Conservation (phyloP, 2,888 invertebrate species). For the Lapara coniferarum region DNA sequence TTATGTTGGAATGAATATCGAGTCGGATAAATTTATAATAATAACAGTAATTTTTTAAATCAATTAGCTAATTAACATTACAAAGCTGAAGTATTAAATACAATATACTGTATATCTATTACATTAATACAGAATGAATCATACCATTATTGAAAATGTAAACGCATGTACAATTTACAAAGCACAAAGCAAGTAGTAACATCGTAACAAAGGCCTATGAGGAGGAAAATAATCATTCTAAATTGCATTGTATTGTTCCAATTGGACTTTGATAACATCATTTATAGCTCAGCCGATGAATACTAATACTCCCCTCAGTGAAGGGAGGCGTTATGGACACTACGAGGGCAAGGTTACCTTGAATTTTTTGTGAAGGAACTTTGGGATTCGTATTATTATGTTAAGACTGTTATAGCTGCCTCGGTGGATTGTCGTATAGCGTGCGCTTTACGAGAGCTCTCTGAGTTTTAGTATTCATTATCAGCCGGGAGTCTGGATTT, state of each 20-base stretch:
- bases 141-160: not conserved
- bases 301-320: not conserved
- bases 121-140: not conserved
- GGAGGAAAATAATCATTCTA: slow-evolving; percentile 15
- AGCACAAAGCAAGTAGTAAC: slow-evolving; percentile 4
- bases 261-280: slow-evolving; percentile 18
- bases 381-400: not conserved
- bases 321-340: not conserved
- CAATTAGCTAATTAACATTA: no score
- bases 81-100: no score
- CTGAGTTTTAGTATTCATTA: no score
- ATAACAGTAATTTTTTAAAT: no score
- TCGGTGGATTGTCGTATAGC: no score
- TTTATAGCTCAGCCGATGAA: not conserved
- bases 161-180: not conserved
- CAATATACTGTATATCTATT: not conserved
- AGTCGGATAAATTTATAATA: no score
- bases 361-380: not conserved
- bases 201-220: slow-evolving; percentile 16
- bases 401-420: no score
- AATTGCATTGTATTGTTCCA: slow-evolving; percentile 19
- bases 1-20: no score
- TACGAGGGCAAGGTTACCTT: not conserved
- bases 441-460: no score
- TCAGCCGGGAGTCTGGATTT: no score